Percentiles rank a stretch among this genome's conserved stretches.
Evolutionary conservation across 1,140 invertebrate genomes (phyloP).

Genomic region (Nixonia krombeini): DNA sequence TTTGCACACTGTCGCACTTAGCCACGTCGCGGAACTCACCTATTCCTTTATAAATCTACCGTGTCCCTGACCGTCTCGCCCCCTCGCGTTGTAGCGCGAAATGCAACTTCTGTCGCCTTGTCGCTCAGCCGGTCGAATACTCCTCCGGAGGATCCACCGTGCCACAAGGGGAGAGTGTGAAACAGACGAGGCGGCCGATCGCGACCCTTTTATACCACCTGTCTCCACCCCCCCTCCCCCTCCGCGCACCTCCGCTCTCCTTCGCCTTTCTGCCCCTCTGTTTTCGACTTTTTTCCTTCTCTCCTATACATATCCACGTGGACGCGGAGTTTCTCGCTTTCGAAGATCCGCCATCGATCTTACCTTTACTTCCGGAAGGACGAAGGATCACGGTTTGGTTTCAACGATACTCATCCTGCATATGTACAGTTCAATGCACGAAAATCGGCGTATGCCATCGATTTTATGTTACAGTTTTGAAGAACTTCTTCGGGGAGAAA

Average conservation of each 20-base stretch:
- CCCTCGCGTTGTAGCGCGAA: constrained; percentile 42
- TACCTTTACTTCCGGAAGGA: too few relatives aligned
- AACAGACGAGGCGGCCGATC: constrained; percentile 62
- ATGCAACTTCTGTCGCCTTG: constrained; percentile 28
- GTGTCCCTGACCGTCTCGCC: constrained; percentile 8
- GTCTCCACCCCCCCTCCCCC: constrained; percentile 53
- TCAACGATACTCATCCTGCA: too few relatives aligned
- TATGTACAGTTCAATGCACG: too few relatives aligned
- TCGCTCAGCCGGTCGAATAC: constrained; percentile 19
- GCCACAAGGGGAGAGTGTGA: constrained; percentile 63
- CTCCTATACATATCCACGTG: constrained; percentile 39
- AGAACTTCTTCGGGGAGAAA: too few relatives aligned
- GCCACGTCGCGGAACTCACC: constrained; percentile 33
- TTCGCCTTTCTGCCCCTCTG: constrained; percentile 55
- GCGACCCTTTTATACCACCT: constrained; percentile 66
- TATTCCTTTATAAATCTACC: constrained; percentile 18
- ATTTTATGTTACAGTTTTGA: too few relatives aligned
- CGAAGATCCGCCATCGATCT: constrained; percentile 19
- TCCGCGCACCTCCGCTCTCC: constrained; percentile 55
- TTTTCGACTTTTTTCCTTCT: constrained; percentile 35
- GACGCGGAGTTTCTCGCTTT: constrained; percentile 44
- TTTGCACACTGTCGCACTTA: background rate
- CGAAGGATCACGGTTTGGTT: too few relatives aligned
- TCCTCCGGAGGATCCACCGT: constrained; percentile 33
- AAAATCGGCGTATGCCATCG: too few relatives aligned